Percentiles rank a stretch among this genome's conserved stretches.
Evolutionary conservation across 2,113 vertebrate genomes (phyloP).

Genomic region (Xyliphius kryptos): DNA sequence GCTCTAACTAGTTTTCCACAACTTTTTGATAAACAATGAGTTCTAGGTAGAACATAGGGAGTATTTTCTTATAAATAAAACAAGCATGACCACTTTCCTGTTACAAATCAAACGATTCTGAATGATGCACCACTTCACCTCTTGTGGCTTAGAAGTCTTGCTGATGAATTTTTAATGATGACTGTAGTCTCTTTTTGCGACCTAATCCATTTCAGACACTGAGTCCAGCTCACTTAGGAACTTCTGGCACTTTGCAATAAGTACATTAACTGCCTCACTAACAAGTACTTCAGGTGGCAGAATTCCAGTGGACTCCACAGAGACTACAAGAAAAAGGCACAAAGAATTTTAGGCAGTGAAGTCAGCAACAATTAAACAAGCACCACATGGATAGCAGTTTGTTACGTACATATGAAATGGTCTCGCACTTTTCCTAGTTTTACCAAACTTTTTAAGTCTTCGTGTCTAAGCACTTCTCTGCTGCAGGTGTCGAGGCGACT

Average conservation of each 20-base stretch:
- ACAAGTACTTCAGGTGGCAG: constrained; percentile 84
- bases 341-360: constrained; percentile 2
- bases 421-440: constrained; percentile 81
- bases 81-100: too few species aligned
- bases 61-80: too few species aligned
- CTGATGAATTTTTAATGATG: background rate
- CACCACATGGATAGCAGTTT: too few species aligned
- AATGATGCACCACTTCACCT: too few species aligned
- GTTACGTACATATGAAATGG: constrained; percentile 96
- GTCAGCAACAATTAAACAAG: constrained; percentile 11
- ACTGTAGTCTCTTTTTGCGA: background rate
- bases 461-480: constrained; percentile 85
- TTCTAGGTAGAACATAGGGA: too few species aligned
- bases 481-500: constrained; percentile 87
- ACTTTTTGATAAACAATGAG: too few species aligned
- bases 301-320: constrained; percentile 89
- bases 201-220: constrained; percentile 71
- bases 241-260: constrained; percentile 85
- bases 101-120: too few species aligned
- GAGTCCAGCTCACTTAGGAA: constrained; percentile 83
- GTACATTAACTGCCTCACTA: constrained; percentile 86
- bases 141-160: too few species aligned
- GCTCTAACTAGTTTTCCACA: too few species aligned
- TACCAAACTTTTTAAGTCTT: constrained; percentile 81
- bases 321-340: constrained; percentile 66